phyloP scores from a whole-genome alignment of 1,140 invertebrate species.

The Drosophila rufa region DNA sequence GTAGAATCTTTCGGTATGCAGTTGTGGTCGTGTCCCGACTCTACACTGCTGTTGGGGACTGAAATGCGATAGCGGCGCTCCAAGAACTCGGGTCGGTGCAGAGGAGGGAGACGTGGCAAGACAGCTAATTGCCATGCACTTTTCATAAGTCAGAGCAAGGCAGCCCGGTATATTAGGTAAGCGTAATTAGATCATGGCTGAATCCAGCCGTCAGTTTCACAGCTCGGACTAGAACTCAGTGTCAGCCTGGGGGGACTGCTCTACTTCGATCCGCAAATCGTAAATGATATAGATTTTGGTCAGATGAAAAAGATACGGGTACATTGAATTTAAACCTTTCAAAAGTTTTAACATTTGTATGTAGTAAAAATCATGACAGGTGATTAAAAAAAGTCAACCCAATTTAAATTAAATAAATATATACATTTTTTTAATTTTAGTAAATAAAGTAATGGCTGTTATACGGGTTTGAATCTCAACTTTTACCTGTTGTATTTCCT shows the following conservation, averaged over 20 bases:
- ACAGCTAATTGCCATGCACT: constrained; percentile 18
- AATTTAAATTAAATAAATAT: too few species aligned
- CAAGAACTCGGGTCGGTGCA: neutral
- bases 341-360: neutral
- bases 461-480: too few species aligned
- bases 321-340: neutral
- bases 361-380: too few species aligned
- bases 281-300: neutral
- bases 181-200: constrained; percentile 20
- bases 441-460: too few species aligned
- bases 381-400: too few species aligned
- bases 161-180: constrained; percentile 9
- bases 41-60: neutral
- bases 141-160: constrained; percentile 4
- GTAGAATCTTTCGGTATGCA: neutral
- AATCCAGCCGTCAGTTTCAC: neutral
- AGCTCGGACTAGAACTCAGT: neutral
- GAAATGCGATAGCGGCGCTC: constrained; percentile 15
- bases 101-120: neutral
- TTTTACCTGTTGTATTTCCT: too few species aligned
- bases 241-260: neutral
- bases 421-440: too few species aligned
- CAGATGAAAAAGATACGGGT: neutral
- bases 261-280: neutral
- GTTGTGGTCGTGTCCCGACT: constrained; percentile 1